Conservation (phyloP, 2,113 vertebrate genomes). For the Centropus bengalensis region DNA sequence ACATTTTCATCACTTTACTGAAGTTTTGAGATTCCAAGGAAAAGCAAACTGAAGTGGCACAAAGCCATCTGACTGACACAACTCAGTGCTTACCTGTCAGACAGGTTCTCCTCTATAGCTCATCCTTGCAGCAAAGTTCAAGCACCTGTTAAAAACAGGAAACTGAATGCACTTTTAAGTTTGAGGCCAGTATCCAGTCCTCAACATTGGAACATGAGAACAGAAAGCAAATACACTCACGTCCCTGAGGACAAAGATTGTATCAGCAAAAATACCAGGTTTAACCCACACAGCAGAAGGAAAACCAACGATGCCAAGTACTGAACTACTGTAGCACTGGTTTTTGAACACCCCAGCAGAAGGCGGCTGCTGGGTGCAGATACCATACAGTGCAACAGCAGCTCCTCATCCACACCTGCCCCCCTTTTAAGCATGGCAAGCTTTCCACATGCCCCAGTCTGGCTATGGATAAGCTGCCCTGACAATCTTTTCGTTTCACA, state of each 20-base stretch:
- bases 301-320: neutral
- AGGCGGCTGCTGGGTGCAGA: neutral
- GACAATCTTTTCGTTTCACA: neutral
- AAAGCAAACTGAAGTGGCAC: neutral
- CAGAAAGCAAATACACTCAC: neutral
- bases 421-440: rapidly evolving
- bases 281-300: neutral
- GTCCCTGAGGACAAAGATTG: neutral
- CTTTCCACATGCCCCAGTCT: neutral
- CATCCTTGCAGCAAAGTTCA: neutral
- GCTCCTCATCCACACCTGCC: neutral
- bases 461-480: neutral
- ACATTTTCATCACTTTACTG: neutral
- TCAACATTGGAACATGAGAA: neutral
- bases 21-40: neutral
- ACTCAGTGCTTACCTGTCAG: neutral
- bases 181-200: neutral
- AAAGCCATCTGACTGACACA: neutral
- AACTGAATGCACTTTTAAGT: neutral
- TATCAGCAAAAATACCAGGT: neutral
- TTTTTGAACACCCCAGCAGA: neutral
- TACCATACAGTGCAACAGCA: neutral
- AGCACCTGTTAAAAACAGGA: neutral
- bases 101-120: neutral
- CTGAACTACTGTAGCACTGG: neutral